Percentiles rank a stretch among this genome's conserved stretches.
Conservation (phyloP, 2,888 invertebrate genomes). For the Mimumesa dahlbomi region DNA sequence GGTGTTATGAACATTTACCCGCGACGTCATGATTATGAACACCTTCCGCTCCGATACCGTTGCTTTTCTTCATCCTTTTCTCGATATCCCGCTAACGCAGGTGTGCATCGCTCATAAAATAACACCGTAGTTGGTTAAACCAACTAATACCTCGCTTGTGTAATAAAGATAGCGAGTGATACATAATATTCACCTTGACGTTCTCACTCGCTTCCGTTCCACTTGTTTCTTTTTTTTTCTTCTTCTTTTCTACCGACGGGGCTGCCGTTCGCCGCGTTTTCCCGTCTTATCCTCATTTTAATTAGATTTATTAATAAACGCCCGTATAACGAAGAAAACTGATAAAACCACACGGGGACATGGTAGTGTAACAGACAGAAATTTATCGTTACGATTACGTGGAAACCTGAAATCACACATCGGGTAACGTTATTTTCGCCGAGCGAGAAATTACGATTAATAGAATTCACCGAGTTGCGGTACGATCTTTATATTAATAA, state of each 20-base stretch:
- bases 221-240: constrained; percentile 3
- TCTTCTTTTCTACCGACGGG: no score
- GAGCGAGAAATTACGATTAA: no score
- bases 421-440: no score
- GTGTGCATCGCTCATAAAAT: constrained; percentile 48
- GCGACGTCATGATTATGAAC: constrained; percentile 76
- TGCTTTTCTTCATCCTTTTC: constrained; percentile 48
- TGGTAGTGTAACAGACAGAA: no score
- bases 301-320: not conserved
- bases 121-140: constrained; percentile 37
- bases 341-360: no score
- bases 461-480: no score
- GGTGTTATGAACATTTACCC: constrained; percentile 78
- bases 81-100: constrained; percentile 25
- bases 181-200: constrained; percentile 30
- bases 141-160: constrained; percentile 24
- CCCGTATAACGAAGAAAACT: no score
- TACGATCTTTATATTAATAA: no score
- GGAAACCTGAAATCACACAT: no score
- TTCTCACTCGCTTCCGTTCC: constrained; percentile 20
- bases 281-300: not conserved
- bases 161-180: constrained; percentile 34
- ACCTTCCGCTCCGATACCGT: constrained; percentile 59
- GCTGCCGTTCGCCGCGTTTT: no score
- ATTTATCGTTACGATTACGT: no score